Evolutionary conservation across 2,113 vertebrate species (phyloP), one percentile per base, ranked within the genome.

Genomic region (Brachyistius frenatus): DNA sequence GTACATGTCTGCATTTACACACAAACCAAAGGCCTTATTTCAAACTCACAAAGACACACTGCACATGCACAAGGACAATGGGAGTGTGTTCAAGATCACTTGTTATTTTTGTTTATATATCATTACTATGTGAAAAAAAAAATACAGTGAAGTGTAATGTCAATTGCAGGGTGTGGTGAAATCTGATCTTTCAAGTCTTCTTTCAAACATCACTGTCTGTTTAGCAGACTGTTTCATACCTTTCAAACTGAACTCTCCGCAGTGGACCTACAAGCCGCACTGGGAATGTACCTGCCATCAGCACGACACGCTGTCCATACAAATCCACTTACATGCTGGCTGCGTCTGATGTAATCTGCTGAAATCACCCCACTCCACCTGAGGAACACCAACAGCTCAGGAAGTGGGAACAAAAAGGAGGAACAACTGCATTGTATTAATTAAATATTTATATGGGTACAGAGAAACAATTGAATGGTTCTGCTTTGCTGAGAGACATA

Each of bases 261-360:
- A 66, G 64, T 11, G 1, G 62, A 67, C 49, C 68, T 55, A 10
- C 3, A 37, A 30, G 3, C 46, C 33, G 16, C 55, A 31, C 10
- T 1, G 8, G 7, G 0, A 30, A 49, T 66, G 62, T 46, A 75
- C 63, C 54, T 66, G 56, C 16, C 50, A 66, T 37, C 50, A 35
- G 56, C 47, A 32, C 64, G 53, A 41, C 73, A 63, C 35, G n/a
- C 67, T 13, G n/a, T 1, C 37, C 60, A 74, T 11, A 52, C 61
- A 79, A 72, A 83, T 81, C 30, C 41, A 23, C 54, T 35, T 39
- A 36, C 54, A 57, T 44, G 37, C 10, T 2, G 32, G 11, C 47
- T 52, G 67, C 3, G 35, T 44, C 70, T 90, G 86, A 90, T 85
- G 88, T 69, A 90, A 91, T 81, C 71, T 56, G 32, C 49, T 83